These are phyloP conservation scores for Calameuta filiformis DNA, from an alignment of 2,888 invertebrate genomes.

Conservation along the genomic window DNA sequence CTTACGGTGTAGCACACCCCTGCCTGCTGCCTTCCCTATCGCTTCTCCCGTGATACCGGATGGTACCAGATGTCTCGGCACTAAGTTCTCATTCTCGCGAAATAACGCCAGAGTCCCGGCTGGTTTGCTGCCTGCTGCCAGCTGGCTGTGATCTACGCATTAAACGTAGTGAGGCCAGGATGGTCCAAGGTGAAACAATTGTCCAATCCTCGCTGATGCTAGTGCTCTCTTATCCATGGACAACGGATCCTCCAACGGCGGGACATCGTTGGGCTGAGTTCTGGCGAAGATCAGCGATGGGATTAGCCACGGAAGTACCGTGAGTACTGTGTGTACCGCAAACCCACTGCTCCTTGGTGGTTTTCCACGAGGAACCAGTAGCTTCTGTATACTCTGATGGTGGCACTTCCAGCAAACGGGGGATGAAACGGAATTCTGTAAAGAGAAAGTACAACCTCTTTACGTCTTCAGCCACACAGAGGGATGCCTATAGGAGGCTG, in stretches of 20 bases:
- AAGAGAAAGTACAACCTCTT: neutral
- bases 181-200: neutral
- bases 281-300: neutral
- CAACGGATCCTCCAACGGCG: neutral
- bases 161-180: conserved; percentile 4
- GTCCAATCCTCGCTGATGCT: neutral
- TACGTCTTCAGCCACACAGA: neutral
- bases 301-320: neutral
- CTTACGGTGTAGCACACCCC: neutral
- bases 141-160: conserved; percentile 18
- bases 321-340: neutral
- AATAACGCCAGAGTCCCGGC: conserved; percentile 12
- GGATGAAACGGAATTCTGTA: neutral
- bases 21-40: neutral
- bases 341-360: neutral
- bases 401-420: neutral
- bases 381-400: neutral
- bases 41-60: neutral
- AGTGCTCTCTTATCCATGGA: neutral
- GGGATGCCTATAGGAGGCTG: neutral
- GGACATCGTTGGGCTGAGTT: neutral
- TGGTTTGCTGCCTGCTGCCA: conserved; percentile 6
- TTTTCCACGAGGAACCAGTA: neutral
- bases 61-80: conserved; percentile 24
- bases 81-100: conserved; percentile 25